These are phyloP conservation scores for Octodonta nipae DNA, from an alignment of 2,888 invertebrate species.

Conservation along the genomic window DNA sequence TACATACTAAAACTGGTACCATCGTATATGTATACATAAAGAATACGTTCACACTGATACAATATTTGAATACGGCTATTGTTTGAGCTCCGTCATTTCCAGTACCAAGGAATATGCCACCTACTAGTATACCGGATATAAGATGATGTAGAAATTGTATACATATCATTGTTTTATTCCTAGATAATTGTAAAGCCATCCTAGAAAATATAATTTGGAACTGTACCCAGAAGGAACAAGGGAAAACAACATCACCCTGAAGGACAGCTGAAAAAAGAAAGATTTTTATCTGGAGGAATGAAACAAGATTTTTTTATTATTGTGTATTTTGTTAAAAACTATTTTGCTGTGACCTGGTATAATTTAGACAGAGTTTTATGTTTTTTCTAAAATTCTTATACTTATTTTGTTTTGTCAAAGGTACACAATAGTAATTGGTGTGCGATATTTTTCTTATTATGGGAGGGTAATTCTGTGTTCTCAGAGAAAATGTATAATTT, in stretches of 20 bases:
- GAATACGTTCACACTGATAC: conserved; percentile 45
- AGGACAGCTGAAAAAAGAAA: conserved; percentile 14
- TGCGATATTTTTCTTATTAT: too few relatives aligned
- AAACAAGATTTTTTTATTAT: too few relatives aligned
- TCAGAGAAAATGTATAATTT: too few relatives aligned
- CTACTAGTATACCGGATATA: conserved; percentile 40
- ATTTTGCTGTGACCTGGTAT: too few relatives aligned
- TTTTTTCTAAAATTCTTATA: too few relatives aligned
- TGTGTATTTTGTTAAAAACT: too few relatives aligned
- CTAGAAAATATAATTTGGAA: conserved; percentile 40
- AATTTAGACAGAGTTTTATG: too few relatives aligned
- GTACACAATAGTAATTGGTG: too few relatives aligned
- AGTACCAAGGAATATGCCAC: conserved; percentile 43
- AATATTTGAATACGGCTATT: conserved; percentile 47
- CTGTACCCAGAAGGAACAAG: conserved; percentile 43
- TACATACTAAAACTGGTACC: conserved; percentile 48
- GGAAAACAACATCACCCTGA: conserved; percentile 28
- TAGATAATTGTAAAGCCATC: conserved; percentile 42
- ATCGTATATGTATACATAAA: conserved; percentile 52
- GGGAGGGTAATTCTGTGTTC: too few relatives aligned
- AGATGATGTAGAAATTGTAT: conserved; percentile 46
- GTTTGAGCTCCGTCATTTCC: conserved; percentile 45
- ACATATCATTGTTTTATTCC: conserved; percentile 40
- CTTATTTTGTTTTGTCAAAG: too few relatives aligned
- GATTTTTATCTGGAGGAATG: too few relatives aligned